Conservation (phyloP, 2,113 vertebrate genomes). For the Cyrtonyx montezumae region DNA sequence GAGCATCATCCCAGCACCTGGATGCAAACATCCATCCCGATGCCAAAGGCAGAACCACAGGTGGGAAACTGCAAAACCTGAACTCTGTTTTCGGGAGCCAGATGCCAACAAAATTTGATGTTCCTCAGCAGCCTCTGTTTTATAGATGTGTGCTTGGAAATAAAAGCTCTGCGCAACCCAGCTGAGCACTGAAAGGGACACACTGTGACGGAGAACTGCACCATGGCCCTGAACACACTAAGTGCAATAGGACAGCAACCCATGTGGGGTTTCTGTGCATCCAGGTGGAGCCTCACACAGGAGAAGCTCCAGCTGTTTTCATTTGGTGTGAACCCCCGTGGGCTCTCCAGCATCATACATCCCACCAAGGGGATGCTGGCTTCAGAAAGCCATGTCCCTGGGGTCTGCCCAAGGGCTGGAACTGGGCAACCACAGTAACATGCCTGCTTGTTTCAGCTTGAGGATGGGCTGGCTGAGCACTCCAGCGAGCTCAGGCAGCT, state of each 20-base stretch:
- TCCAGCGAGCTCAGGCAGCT: background rate
- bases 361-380: background rate
- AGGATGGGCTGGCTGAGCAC: background rate
- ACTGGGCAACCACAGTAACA: background rate
- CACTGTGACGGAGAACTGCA: fast-evolving
- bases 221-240: fast-evolving
- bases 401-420: background rate
- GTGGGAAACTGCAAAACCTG: background rate
- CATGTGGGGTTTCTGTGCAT: background rate
- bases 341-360: background rate
- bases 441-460: background rate
- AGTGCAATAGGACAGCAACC: background rate
- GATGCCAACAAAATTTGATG: background rate
- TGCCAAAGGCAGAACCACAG: fast-evolving
- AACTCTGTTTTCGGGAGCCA: background rate
- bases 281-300: background rate
- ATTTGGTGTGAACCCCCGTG: background rate
- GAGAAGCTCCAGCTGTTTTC: conserved; percentile 25
- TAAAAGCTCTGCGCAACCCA: background rate
- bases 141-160: background rate
- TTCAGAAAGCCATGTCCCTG: background rate
- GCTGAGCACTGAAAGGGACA: fast-evolving
- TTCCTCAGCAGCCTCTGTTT: background rate
- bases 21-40: background rate
- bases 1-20: background rate